Evolutionary conservation across 53 echinoderm and acorn worm genomes (phyloP), one percentile per base, ranked within the genome.

Genomic region (Pentamera pediparva): DNA sequence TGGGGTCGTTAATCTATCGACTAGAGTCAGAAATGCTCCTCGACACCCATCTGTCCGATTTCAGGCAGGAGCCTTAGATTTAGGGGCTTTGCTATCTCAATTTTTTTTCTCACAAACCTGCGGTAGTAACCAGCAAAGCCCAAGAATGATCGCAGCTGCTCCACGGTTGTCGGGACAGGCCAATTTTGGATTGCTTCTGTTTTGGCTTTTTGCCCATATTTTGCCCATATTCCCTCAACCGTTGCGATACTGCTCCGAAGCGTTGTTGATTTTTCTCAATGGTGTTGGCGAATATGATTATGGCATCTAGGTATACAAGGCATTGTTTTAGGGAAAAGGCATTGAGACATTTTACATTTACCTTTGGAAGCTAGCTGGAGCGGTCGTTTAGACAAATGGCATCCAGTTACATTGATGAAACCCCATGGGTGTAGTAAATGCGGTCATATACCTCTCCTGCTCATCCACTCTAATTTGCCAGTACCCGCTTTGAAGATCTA

Each of bases 251-350:
- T 5, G 18, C 32, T 7, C 18, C 22, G 19, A 78, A 18, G 7
- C 78, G 37, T 8, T 78, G 53, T 3, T 33, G 24, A 27, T 78
- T 63, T 64, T 78, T 52, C 1, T 78, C 64, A 5, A 78, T 1
- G 31, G 34, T 78, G 3, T 52, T 50, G 20, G 78, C 62, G 35
- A 78, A 78, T 4, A 78, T 4, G 26, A 62, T 78, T 1, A 78
- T 64, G 25, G 62, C 78, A 18, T 78, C 52, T n/a, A 78, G 51
- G 36, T 78, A 78, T n/a, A 78, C 78, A 0, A 78, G 35, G 49
- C 78, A 78, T 19, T 45, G 22, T 34, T 64, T 63, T 5, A 40
- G 35, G 22, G 62, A 64, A 28, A 78, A 4, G 50, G 62, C 78
- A 6, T 53, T 53, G 1, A 78, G 1, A 50, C 64, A 78, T 51